phyloP scores from a whole-genome alignment of 1,140 invertebrate species.

The Eueides isabella region DNA sequence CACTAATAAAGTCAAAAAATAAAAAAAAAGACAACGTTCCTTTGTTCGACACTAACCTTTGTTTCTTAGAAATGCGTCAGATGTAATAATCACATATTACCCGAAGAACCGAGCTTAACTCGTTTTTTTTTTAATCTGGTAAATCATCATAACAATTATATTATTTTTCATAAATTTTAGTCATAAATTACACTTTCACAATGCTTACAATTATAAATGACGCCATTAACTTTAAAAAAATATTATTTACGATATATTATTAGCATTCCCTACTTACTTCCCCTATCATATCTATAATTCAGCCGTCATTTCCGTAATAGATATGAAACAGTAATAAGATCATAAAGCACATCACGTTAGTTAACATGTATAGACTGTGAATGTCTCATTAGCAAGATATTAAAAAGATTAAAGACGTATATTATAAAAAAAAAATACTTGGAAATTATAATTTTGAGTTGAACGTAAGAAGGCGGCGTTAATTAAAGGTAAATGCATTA shows the following conservation, averaged over 20 bases:
- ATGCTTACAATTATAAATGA: not conserved
- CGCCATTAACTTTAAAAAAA: not conserved
- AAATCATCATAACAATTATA: too few relatives aligned
- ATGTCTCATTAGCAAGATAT: not conserved
- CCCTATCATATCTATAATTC: not conserved
- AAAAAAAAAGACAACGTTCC: slow-evolving; percentile 4
- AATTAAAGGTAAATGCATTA: too few relatives aligned
- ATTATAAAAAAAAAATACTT: not conserved
- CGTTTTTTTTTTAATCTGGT: too few relatives aligned
- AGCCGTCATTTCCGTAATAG: not conserved
- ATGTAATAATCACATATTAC: too few relatives aligned
- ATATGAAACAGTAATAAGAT: not conserved
- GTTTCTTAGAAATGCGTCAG: slow-evolving; percentile 1
- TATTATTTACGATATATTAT: not conserved
- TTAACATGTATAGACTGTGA: not conserved
- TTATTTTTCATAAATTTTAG: too few relatives aligned
- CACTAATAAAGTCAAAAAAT: not conserved
- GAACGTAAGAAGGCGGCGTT: not conserved
- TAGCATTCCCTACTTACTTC: not conserved
- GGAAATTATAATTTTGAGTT: not conserved
- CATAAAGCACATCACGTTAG: not conserved
- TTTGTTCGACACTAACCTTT: not conserved
- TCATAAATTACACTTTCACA: too few relatives aligned
- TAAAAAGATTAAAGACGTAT: too few relatives aligned
- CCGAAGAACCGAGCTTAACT: too few relatives aligned